Base-by-base conservation (phyloP, 2,888 invertebrate species). In the Drosophila anceps region DNA sequence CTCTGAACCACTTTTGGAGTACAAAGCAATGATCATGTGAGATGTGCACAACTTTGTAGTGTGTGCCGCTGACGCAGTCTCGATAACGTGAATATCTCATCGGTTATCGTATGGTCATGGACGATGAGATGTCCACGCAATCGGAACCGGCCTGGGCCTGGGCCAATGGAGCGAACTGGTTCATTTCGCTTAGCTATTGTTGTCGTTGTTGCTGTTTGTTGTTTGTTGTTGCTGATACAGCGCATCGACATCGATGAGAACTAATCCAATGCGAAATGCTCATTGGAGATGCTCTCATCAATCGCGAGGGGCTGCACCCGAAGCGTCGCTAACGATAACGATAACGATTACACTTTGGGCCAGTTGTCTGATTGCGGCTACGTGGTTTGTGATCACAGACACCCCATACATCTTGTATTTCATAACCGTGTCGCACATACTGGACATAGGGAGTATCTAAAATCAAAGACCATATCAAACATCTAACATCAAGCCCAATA, bases 81-180 rank as follows among this genome's bases (percentile, higher is more conserved):
- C 80, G 73, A 80, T 62, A 69, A 78, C 80, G 80, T 73, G 78
- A 78, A 81, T 81, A 81, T 81, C 81, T 82, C 80, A 82, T 63
- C 68, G 51, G 27, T 50, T 82, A 72, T 74, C 58, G 6, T 18
- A 27, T 13, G 3, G n/a, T 10, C 31, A 9, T n/a, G n/a, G 4
- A 72, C 68, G 68, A 73, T 75, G 66, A 58, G 80, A 82, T 57
- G 51, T 65, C 66, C 80, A 53, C 70, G 80, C 66, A 63, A 80
- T 81, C 82, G 72, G 48, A 59, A 51, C 57, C 44, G 80, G 12
- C 54, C 24, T 39, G 31, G 80, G 12, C 54, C 24, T 39, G 31
- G 59, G 55, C 61, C 27, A 27, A 12, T 13, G n/a, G n/a, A n/a
- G n/a, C 24, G 44, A 24, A 24, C 8, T 33, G 5, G 4, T 54